A percentile compares a stretch with the other conserved stretches of the same genome.
These are phyloP conservation scores for Oligia fasciuncula DNA, from an alignment of 2,888 invertebrate species.

Conservation along the genomic window DNA sequence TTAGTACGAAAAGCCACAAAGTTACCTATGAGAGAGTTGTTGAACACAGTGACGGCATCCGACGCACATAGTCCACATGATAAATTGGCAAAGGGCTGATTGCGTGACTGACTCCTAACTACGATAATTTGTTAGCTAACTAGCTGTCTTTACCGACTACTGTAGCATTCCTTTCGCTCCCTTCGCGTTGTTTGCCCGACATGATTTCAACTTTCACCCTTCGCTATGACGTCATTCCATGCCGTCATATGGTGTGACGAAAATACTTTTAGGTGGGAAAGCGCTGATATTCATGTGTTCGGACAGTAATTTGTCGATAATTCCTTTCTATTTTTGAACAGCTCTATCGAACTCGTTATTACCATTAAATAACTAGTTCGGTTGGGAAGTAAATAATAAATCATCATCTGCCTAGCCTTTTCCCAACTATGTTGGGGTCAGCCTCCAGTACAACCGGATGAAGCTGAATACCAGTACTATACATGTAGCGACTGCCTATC, in stretches of 20 bases:
- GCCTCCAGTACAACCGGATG: too few species aligned
- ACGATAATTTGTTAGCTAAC: constrained; percentile 72
- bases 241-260: constrained; percentile 35
- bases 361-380: constrained; percentile 15
- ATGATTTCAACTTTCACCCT: constrained; percentile 36
- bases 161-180: constrained; percentile 44
- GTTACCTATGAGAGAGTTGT: constrained; percentile 40
- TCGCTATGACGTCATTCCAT: constrained; percentile 49
- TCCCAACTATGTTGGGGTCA: too few species aligned
- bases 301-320: constrained; percentile 27
- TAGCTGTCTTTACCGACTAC: constrained; percentile 68
- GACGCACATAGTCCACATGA: constrained; percentile 63
- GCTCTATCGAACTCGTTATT: constrained; percentile 35
- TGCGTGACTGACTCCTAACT: constrained; percentile 75
- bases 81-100: constrained; percentile 69
- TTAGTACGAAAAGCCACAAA: constrained; percentile 40
- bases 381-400: background rate
- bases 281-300: constrained; percentile 14
- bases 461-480: too few species aligned
- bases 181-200: constrained; percentile 47
- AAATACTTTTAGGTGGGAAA: constrained; percentile 50
- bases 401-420: too few species aligned
- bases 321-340: constrained; percentile 44
- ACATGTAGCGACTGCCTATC: too few species aligned
- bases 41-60: constrained; percentile 53